A percentile compares a stretch with the other conserved stretches of the same genome.
Conservation (phyloP, 2,113 vertebrate species). For the Python bivittatus region DNA sequence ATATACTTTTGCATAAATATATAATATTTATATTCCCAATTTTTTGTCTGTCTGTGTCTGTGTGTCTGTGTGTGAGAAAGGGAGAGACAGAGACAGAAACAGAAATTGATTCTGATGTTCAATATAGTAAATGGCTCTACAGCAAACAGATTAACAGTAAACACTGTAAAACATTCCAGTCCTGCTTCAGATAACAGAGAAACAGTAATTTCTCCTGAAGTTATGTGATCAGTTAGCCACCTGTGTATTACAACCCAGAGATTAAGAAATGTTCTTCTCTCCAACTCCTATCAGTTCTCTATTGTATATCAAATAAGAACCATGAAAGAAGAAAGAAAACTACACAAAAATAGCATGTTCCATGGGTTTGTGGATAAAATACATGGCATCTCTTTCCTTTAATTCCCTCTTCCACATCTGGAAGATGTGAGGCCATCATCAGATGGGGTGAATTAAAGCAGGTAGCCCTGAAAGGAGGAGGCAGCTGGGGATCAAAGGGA, state of each 20-base stretch:
- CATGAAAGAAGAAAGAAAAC: neutral
- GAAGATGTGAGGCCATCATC: conserved; percentile 5
- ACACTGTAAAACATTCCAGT: neutral
- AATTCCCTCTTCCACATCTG: conserved; percentile 14
- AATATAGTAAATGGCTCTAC: neutral
- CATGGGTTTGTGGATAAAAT: conserved; percentile 30
- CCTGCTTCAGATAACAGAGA: too few species aligned
- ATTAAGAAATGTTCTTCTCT: neutral
- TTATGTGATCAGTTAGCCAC: neutral
- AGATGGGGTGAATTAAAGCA: neutral
- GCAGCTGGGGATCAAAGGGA: conserved; percentile 4
- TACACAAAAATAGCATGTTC: neutral
- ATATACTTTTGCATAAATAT: neutral
- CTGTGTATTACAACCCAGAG: neutral
- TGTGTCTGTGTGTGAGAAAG: neutral
- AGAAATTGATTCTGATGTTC: neutral
- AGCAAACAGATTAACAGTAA: neutral
- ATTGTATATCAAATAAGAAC: conserved; percentile 23
- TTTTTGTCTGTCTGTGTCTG: neutral
- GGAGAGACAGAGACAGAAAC: neutral
- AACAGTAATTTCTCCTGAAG: neutral
- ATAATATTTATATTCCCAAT: neutral
- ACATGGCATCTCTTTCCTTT: conserved; percentile 2
- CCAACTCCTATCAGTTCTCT: neutral
- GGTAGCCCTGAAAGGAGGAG: neutral